Percentiles rank a stretch among this genome's conserved stretches.
phyloP scores from a whole-genome alignment of 2,888 invertebrate genomes.

The Mesochorus sp. region DNA sequence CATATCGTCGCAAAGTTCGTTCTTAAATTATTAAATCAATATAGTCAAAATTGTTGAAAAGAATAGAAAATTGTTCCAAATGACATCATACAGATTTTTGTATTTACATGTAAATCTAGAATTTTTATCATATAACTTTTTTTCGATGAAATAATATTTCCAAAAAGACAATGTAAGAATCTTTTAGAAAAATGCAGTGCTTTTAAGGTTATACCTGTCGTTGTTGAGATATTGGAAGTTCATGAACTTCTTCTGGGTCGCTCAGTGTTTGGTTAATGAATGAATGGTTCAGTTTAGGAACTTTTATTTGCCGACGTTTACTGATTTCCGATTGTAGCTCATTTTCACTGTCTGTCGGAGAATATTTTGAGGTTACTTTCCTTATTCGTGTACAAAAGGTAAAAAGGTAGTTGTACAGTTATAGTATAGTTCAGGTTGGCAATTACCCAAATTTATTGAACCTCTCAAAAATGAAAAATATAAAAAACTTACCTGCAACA shows the following conservation, averaged over 20 bases:
- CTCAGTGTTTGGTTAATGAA: too few relatives aligned
- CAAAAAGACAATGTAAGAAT: not conserved
- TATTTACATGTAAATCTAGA: not conserved
- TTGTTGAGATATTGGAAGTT: not conserved
- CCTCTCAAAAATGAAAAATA: too few relatives aligned
- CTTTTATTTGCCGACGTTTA: not conserved
- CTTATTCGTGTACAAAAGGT: not conserved
- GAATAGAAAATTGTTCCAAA: slow-evolving; percentile 1
- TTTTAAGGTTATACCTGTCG: not conserved
- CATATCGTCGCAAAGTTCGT: not conserved
- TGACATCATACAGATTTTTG: not conserved
- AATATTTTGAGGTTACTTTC: too few relatives aligned
- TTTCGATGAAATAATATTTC: not conserved
- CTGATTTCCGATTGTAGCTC: not conserved
- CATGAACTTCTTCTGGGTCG: slow-evolving; percentile 4
- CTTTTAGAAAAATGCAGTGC: not conserved
- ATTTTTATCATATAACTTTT: not conserved
- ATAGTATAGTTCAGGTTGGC: slow-evolving; percentile 1
- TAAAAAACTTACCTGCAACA: slow-evolving; percentile 1
- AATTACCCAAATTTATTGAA: too few relatives aligned
- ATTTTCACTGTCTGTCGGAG: not conserved
- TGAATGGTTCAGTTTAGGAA: too few relatives aligned
- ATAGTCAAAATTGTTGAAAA: not conserved
- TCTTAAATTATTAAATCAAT: not conserved
- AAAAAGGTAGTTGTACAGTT: not conserved